Percentiles rank a stretch among this genome's conserved stretches.
These are phyloP conservation scores for Calliopsis andreniformis DNA, from an alignment of 1,140 invertebrate species.

Conservation along the genomic window DNA sequence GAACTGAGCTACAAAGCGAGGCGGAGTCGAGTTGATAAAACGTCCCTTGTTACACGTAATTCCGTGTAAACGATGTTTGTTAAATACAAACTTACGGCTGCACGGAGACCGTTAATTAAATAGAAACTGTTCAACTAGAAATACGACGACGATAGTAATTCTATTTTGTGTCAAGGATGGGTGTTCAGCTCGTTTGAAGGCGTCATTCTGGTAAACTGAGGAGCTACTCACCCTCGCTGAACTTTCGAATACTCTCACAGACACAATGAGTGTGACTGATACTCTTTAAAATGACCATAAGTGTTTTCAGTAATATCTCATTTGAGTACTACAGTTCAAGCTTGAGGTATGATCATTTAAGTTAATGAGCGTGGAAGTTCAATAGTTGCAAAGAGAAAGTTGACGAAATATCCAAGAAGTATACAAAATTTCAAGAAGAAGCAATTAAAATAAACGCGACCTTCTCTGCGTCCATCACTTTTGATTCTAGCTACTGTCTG, in stretches of 20 bases:
- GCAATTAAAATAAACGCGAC: too few species aligned
- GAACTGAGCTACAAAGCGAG: background rate
- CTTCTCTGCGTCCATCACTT: too few species aligned
- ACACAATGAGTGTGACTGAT: background rate
- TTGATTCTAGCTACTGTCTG: too few species aligned
- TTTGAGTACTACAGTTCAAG: too few species aligned
- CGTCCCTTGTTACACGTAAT: background rate
- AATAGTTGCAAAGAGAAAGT: too few species aligned
- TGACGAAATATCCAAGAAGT: too few species aligned
- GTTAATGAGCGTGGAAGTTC: too few species aligned
- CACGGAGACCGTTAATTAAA: conserved; percentile 7
- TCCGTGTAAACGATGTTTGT: conserved; percentile 1
- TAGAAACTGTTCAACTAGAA: background rate
- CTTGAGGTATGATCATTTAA: too few species aligned
- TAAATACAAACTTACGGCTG: background rate
- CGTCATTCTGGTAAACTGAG: background rate
- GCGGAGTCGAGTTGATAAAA: background rate
- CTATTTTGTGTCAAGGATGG: background rate
- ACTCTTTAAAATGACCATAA: background rate
- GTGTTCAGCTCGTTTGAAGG: background rate
- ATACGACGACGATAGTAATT: background rate
- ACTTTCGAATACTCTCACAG: background rate
- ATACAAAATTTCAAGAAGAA: too few species aligned
- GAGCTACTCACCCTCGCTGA: background rate
- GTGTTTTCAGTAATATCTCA: too few species aligned